Conservation (phyloP, 2,797 vertebrate genomes). For the Gadopsis marmoratus region DNA sequence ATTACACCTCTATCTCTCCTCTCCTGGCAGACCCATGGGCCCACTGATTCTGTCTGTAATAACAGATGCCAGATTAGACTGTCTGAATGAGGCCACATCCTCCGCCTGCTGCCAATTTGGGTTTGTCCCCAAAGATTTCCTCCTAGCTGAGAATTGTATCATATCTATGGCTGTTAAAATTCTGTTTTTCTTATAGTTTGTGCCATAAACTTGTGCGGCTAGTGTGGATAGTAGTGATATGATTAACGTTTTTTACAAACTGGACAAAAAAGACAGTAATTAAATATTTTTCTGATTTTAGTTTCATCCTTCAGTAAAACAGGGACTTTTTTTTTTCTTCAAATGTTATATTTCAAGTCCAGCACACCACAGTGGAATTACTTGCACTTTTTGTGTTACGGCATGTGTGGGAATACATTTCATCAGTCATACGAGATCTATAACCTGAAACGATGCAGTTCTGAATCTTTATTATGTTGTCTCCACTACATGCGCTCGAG, state of each 20-base stretch:
- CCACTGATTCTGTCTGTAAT: constrained; percentile 78
- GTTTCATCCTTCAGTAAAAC: constrained; percentile 11
- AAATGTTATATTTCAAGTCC: constrained; percentile 7
- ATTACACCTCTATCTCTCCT: constrained; percentile 73
- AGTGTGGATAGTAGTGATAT: constrained; percentile 33
- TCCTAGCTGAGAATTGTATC: constrained; percentile 59
- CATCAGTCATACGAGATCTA: constrained; percentile 8
- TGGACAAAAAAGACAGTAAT: constrained; percentile 14
- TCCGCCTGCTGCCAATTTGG: constrained; percentile 76
- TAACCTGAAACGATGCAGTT: constrained; percentile 31
- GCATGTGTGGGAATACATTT: constrained; percentile 5
- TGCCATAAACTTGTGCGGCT: constrained; percentile 34
- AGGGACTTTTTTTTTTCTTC: not conserved
- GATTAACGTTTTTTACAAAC: constrained; percentile 23
- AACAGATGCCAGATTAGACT: constrained; percentile 83
- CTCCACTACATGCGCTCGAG: not conserved
- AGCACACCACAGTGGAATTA: not conserved
- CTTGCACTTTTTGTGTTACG: constrained; percentile 1
- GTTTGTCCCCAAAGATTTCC: constrained; percentile 67
- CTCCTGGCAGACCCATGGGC: constrained; percentile 64
- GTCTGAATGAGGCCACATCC: constrained; percentile 77
- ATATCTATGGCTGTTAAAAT: constrained; percentile 65
- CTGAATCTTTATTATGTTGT: constrained; percentile 32
- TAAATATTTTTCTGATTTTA: constrained; percentile 35
- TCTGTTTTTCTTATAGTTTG: constrained; percentile 50